These are phyloP conservation scores for Myiagra hebetior DNA, from an alignment of 2,113 vertebrate species.

Conservation along the genomic window DNA sequence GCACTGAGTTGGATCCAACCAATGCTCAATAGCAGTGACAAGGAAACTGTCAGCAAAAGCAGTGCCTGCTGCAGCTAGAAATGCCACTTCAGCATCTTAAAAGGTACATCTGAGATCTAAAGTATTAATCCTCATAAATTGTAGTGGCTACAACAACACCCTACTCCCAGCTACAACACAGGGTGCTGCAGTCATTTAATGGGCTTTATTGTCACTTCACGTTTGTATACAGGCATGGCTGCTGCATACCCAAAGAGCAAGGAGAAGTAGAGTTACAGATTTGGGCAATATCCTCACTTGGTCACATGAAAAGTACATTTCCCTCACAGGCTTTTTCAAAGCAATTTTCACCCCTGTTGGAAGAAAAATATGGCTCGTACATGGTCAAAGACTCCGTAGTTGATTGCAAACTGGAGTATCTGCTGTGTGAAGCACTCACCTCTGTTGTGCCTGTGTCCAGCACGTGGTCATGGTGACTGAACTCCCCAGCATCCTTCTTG, in stretches of 20 bases:
- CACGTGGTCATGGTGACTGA: slow-evolving; percentile 81
- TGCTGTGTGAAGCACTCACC: slow-evolving; percentile 37
- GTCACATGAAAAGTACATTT: background rate
- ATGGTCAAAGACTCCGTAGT: accelerated
- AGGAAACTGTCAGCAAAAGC: background rate
- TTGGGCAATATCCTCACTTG: background rate
- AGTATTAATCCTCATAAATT: background rate
- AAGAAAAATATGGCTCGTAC: background rate
- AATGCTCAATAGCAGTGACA: background rate
- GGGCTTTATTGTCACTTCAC: background rate
- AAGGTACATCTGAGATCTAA: background rate
- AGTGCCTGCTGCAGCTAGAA: background rate
- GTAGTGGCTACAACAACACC: background rate
- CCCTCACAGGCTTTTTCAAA: background rate
- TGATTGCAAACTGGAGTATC: background rate
- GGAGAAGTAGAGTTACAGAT: background rate
- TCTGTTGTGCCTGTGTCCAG: slow-evolving; percentile 78
- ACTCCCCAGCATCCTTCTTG: slow-evolving; percentile 81
- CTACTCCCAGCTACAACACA: background rate
- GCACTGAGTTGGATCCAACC: background rate
- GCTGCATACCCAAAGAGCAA: background rate
- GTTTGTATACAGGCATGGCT: background rate
- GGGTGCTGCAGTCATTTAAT: background rate
- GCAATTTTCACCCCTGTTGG: background rate
- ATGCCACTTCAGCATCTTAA: background rate